phyloP scores from a whole-genome alignment of 2,797 vertebrate species.

The Takifugu ocellatus region DNA sequence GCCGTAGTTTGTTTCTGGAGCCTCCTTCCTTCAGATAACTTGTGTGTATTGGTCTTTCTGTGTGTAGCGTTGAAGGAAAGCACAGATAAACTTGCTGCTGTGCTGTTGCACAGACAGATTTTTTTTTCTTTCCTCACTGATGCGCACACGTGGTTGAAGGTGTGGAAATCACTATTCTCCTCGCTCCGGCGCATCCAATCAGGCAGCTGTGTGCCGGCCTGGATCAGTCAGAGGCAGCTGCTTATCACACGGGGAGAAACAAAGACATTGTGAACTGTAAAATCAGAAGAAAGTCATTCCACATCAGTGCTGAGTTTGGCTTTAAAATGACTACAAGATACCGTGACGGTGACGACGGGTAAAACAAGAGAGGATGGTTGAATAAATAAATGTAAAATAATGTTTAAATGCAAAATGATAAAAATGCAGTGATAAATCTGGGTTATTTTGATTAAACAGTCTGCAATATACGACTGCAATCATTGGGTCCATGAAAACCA shows the following conservation, averaged over 20 bases:
- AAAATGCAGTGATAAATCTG: too few species aligned
- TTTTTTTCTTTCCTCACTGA: not conserved
- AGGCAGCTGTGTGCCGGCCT: constrained; percentile 9
- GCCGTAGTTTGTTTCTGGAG: constrained; percentile 50
- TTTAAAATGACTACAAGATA: too few species aligned
- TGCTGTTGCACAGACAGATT: constrained; percentile 20
- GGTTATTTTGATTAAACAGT: too few species aligned
- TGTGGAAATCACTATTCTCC: constrained; percentile 23
- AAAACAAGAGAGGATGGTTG: too few species aligned
- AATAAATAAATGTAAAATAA: too few species aligned
- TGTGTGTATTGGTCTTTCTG: constrained; percentile 25
- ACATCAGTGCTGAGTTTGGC: too few species aligned
- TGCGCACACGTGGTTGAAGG: constrained; percentile 1
- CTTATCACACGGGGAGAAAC: constrained; percentile 9
- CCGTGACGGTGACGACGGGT: too few species aligned
- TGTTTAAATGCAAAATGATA: too few species aligned
- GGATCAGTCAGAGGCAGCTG: not conserved
- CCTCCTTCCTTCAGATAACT: constrained; percentile 43
- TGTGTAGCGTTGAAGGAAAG: constrained; percentile 3
- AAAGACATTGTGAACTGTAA: constrained; percentile 3
- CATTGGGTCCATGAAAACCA: too few species aligned
- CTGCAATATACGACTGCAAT: too few species aligned
- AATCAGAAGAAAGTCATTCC: too few species aligned
- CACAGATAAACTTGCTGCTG: constrained; percentile 16
- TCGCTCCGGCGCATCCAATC: constrained; percentile 26